A percentile compares a stretch with the other conserved stretches of the same genome.
phyloP scores from a whole-genome alignment of 2,113 vertebrate species.

The Sander lucioperca region DNA sequence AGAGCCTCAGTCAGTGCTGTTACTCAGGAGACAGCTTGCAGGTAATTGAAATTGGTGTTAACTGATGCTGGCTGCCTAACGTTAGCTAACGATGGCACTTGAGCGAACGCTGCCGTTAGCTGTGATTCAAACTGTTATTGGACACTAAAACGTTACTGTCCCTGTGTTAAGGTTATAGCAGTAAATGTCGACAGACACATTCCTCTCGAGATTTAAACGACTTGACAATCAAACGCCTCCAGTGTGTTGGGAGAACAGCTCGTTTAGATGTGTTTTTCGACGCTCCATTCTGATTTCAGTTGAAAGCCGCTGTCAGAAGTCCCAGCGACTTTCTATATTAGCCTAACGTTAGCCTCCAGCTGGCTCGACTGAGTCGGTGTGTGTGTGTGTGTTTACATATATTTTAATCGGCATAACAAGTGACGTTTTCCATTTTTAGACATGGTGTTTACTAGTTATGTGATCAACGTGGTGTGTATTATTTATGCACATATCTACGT shows the following conservation, averaged over 20 bases:
- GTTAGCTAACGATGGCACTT: constrained; percentile 30
- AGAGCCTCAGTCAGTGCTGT: constrained; percentile 96
- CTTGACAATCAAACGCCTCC: background rate
- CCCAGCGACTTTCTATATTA: constrained; percentile 41
- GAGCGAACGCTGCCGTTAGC: constrained; percentile 47
- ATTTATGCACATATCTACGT: background rate
- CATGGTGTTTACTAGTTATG: background rate
- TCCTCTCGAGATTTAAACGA: background rate
- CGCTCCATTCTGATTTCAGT: constrained; percentile 4
- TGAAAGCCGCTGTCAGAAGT: constrained; percentile 68
- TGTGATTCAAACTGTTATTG: constrained; percentile 61
- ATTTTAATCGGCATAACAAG: constrained; percentile 9
- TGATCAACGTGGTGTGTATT: accelerated
- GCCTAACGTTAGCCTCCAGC: constrained; percentile 46
- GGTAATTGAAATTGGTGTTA: constrained; percentile 83
- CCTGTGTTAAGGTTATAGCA: too few species aligned
- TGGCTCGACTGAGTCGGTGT: too few species aligned
- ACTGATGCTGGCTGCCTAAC: constrained; percentile 30
- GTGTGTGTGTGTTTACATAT: constrained; percentile 57
- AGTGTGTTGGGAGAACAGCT: background rate
- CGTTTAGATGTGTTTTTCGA: background rate
- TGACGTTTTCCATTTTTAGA: background rate
- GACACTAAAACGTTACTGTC: constrained; percentile 15
- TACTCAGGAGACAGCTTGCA: constrained; percentile 97
- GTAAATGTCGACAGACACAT: background rate